These are phyloP conservation scores for Taenioides sp. DNA, from an alignment of 2,797 vertebrate species.

Conservation along the genomic window DNA sequence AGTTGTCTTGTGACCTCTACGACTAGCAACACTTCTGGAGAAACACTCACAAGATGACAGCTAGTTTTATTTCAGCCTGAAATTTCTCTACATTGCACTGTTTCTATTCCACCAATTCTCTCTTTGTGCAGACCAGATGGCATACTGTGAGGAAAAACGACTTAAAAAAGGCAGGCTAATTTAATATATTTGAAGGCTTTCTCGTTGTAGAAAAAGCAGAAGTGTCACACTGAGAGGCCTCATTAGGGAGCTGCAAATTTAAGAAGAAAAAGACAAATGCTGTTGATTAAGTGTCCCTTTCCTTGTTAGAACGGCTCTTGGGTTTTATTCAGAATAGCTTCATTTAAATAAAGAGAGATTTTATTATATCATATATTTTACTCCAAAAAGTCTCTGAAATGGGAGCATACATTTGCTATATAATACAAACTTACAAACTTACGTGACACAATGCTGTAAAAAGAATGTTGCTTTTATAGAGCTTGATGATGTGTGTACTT, in stretches of 20 bases:
- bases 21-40: slow-evolving; percentile 16
- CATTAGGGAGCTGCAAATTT: slow-evolving; percentile 59
- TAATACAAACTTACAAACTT: neutral
- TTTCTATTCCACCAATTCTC: slow-evolving; percentile 14
- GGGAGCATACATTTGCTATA: neutral
- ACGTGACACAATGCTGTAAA: neutral
- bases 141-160: slow-evolving; percentile 31
- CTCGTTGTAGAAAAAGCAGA: slow-evolving; percentile 48
- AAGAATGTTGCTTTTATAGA: neutral
- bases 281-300: slow-evolving; percentile 44
- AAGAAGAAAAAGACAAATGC: slow-evolving; percentile 55
- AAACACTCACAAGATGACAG: slow-evolving; percentile 8
- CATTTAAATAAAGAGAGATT: neutral
- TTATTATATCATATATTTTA: neutral
- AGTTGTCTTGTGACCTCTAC: slow-evolving; percentile 47
- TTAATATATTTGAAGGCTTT: slow-evolving; percentile 41
- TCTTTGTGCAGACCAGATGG: slow-evolving; percentile 44
- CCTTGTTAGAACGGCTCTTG: slow-evolving; percentile 33
- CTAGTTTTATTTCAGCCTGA: slow-evolving; percentile 2
- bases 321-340: slow-evolving; percentile 21
- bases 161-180: slow-evolving; percentile 47
- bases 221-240: slow-evolving; percentile 57
- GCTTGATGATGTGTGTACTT: neutral
- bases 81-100: slow-evolving; percentile 18
- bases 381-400: neutral